A percentile compares a stretch with the other conserved stretches of the same genome.
phyloP scores from a whole-genome alignment of 2,888 invertebrate species.

The Eueremaeus valkanovi region DNA sequence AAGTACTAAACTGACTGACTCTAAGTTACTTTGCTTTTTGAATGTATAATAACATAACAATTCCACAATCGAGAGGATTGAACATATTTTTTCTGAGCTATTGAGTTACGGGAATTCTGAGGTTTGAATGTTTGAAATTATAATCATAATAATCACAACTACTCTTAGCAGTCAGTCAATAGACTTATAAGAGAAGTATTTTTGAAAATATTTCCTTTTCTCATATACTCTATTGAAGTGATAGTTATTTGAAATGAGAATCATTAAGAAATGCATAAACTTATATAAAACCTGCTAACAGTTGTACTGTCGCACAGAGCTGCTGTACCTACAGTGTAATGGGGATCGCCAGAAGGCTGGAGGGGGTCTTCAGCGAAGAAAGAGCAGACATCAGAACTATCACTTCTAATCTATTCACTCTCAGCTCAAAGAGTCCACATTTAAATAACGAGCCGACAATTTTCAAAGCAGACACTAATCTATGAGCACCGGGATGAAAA shows the following conservation, averaged over 20 bases:
- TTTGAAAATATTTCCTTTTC: background rate
- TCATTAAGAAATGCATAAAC: conserved; percentile 17
- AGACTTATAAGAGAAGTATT: background rate
- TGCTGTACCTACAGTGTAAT: no score
- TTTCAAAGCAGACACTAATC: conserved; percentile 4
- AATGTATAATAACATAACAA: conserved; percentile 13
- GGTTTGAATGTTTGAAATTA: background rate
- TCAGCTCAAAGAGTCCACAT: background rate
- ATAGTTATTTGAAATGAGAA: conserved; percentile 27
- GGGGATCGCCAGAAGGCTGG: background rate
- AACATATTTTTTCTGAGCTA: conserved; percentile 5
- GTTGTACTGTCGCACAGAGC: background rate
- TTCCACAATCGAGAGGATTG: background rate
- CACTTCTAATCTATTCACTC: conserved; percentile 32
- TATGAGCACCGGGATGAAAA: background rate
- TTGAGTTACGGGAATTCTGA: background rate
- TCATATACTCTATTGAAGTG: background rate
- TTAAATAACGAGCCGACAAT: conserved; percentile 9
- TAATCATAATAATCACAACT: background rate
- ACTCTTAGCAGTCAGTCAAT: background rate
- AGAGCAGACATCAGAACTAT: conserved; percentile 28
- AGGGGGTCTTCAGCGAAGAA: background rate
- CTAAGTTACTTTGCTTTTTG: background rate
- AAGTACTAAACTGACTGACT: background rate
- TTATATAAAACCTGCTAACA: background rate